phyloP scores from a whole-genome alignment of 2,113 vertebrate genomes.

The Cyanoramphus novaezelandiae region DNA sequence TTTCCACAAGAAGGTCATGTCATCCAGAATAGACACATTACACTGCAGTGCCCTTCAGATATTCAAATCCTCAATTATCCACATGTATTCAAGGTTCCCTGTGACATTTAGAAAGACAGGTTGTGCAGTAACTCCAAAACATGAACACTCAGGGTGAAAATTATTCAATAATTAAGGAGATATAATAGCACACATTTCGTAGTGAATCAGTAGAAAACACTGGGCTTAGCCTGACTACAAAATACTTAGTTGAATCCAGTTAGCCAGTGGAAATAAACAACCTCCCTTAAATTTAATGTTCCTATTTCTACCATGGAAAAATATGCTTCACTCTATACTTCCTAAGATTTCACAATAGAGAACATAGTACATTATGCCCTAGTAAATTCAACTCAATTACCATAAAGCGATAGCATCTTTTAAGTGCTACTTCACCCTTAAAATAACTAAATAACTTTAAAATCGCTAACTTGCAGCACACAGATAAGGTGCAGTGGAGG shows the following conservation, averaged over 20 bases:
- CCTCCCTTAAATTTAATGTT: neutral
- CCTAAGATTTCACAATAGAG: neutral
- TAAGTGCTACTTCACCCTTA: neutral
- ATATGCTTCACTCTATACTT: neutral
- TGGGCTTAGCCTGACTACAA: neutral
- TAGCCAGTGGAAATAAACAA: neutral
- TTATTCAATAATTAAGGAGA: neutral
- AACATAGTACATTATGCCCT: neutral
- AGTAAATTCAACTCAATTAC: neutral
- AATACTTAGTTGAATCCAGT: neutral
- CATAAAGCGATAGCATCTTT: neutral
- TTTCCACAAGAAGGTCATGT: neutral
- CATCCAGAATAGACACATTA: neutral
- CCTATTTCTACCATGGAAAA: neutral
- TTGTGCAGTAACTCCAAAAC: neutral
- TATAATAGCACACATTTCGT: neutral
- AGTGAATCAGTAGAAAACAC: neutral
- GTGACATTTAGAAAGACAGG: neutral
- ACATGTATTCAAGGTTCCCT: neutral
- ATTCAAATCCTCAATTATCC: constrained; percentile 18
- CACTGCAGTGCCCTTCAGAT: neutral
- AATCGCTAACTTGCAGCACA: neutral
- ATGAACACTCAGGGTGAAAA: neutral
- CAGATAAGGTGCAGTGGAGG: neutral
- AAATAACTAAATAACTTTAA: neutral